These are phyloP conservation scores for Helicoverpa zea DNA, from an alignment of 1,140 invertebrate species.

Conservation along the genomic window DNA sequence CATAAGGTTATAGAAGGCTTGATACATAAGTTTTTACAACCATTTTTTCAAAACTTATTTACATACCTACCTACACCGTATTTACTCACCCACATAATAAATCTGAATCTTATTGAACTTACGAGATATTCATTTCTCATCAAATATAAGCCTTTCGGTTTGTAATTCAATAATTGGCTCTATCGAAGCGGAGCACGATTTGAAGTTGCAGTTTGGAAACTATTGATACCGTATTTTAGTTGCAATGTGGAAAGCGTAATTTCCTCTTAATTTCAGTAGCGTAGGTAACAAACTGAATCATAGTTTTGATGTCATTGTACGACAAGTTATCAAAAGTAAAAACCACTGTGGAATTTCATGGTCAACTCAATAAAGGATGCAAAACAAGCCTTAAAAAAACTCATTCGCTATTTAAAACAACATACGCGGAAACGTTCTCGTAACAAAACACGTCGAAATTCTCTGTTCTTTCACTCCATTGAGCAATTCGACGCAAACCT, in stretches of 20 bases:
- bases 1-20: neutral
- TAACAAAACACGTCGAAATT: conserved; percentile 6
- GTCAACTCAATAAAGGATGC: neutral
- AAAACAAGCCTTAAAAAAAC: neutral
- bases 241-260: neutral
- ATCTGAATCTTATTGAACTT: too few species aligned
- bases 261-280: neutral
- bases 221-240: conserved; percentile 22
- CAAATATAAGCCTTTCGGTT: neutral
- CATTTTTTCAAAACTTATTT: too few species aligned
- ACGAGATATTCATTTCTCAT: neutral
- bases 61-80: too few species aligned
- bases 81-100: too few species aligned
- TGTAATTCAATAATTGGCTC: conserved; percentile 14
- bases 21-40: too few species aligned
- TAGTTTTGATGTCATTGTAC: neutral
- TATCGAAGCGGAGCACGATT: conserved; percentile 4
- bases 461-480: neutral
- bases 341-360: neutral
- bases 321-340: neutral
- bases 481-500: conserved; percentile 8
- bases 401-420: neutral
- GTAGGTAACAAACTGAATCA: neutral
- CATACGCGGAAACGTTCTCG: neutral
- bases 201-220: neutral